Evolutionary conservation across 2,797 vertebrate genomes (phyloP).

Genomic region (Paramormyrops hopkinsi): DNA sequence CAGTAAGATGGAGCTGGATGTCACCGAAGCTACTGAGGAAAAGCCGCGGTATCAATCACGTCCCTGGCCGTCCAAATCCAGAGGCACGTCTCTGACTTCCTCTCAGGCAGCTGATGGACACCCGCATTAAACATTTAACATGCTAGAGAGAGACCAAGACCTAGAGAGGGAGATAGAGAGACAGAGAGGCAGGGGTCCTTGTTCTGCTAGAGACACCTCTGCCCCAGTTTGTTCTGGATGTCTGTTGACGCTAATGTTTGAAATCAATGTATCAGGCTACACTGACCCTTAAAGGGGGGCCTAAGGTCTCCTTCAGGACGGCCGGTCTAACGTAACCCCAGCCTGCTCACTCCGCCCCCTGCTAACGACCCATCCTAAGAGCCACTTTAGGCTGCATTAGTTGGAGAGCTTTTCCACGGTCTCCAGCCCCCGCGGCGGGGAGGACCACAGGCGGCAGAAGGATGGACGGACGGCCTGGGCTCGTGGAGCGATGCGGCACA

Average conservation of each 20-base stretch:
- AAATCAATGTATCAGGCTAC: background rate
- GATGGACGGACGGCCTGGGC: background rate
- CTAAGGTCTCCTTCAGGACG: background rate
- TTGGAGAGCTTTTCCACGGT: no score
- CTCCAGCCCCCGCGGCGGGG: background rate
- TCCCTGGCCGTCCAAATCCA: background rate
- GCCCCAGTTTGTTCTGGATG: background rate
- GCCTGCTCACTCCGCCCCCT: conserved; percentile 12
- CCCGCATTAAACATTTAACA: conserved; percentile 12
- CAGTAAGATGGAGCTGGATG: background rate
- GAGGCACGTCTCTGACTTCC: background rate
- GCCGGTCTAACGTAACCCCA: background rate
- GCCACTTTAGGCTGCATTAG: background rate
- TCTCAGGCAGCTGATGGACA: background rate
- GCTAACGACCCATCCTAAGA: conserved; percentile 3
- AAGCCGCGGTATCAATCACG: background rate
- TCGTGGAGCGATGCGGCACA: background rate
- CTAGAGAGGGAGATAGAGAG: background rate
- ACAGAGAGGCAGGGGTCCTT: background rate
- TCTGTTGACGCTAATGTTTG: background rate
- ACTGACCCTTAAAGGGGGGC: background rate
- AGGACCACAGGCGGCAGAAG: background rate
- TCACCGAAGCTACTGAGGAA: background rate
- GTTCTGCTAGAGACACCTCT: background rate
- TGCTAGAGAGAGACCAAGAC: background rate